phyloP scores from a whole-genome alignment of 1,140 invertebrate genomes.

The Ephestia elutella region DNA sequence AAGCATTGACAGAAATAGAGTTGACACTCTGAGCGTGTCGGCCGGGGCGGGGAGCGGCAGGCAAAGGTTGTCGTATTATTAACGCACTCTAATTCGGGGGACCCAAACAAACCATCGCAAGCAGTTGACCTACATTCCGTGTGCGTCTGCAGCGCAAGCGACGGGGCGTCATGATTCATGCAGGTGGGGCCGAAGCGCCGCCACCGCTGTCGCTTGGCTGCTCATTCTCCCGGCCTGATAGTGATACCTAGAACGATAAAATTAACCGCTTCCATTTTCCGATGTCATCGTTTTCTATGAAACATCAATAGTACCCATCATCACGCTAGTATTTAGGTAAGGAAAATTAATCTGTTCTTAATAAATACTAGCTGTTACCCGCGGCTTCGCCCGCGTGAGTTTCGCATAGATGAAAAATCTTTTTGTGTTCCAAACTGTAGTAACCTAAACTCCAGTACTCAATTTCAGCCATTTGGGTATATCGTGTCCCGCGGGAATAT shows the following conservation, averaged over 20 bases:
- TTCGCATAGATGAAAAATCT: too few species aligned
- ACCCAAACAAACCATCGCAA: conserved; percentile 69
- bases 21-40: conserved; percentile 22
- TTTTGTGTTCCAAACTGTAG: too few species aligned
- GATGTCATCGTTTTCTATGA: too few species aligned
- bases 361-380: too few species aligned
- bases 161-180: conserved; percentile 53
- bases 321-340: too few species aligned
- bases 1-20: conserved; percentile 36
- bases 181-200: conserved; percentile 27
- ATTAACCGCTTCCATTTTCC: neutral
- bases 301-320: too few species aligned
- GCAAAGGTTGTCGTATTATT: conserved; percentile 59
- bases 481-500: too few species aligned
- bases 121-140: conserved; percentile 58
- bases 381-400: too few species aligned
- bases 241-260: neutral
- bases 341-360: too few species aligned
- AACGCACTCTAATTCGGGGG: conserved; percentile 58
- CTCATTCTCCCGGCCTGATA: neutral
- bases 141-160: conserved; percentile 42
- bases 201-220: neutral
- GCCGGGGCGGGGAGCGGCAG: conserved; percentile 26
- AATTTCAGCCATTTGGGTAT: too few species aligned
- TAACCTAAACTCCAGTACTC: too few species aligned